Base-by-base conservation (phyloP, 2,113 vertebrate genomes). In the Delphinapterus leucas region DNA sequence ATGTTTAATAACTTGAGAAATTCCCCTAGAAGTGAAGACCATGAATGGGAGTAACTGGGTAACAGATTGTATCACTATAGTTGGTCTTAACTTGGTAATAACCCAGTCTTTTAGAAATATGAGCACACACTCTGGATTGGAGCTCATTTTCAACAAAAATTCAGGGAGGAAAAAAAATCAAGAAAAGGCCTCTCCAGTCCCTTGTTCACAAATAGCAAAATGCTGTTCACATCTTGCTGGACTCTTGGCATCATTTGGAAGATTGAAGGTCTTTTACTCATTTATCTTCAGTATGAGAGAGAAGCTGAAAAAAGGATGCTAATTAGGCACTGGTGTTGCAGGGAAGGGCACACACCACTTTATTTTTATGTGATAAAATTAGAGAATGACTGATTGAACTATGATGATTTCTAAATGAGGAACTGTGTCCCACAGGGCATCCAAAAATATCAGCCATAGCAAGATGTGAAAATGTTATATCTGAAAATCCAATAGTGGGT, bases 381-480 rank as follows among this genome's bases (percentile, higher is more conserved):
- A 71, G 18, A 86, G 67, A 74, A 61, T 55, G 47, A 88, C 74
- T 44, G 76, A 41, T 20, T 76, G 41, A 93, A 76, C 9, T 81
- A 33, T 80, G 81, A 88, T 44, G 41, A 53, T 95, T 88, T 97
- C 60, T 96, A 82, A 94, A 47, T 67, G 47, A 95, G 74, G 36
- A 95, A 38, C 67, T 77, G 1, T 81, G 31, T 31, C 60, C 47
- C 26, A 81, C 17, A 61, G 31, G 38, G 55, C 49, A 26, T 93
- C 65, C 70, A 20, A 49, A 97, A 77, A n/a, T 61, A 74, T 5
- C n/a, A 92, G n/a, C 76, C 14, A 14, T 53, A 41, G 73, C 63
- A 74, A 95, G 44, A 21, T 76, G 26, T 73, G n/a, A 77, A 92
- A 79, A 92, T 55, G 63, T 65, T 82, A 2, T 49, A 49, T 28